Base-by-base conservation (phyloP, 2,797 vertebrate species). In the Sebastes aleutianus region DNA sequence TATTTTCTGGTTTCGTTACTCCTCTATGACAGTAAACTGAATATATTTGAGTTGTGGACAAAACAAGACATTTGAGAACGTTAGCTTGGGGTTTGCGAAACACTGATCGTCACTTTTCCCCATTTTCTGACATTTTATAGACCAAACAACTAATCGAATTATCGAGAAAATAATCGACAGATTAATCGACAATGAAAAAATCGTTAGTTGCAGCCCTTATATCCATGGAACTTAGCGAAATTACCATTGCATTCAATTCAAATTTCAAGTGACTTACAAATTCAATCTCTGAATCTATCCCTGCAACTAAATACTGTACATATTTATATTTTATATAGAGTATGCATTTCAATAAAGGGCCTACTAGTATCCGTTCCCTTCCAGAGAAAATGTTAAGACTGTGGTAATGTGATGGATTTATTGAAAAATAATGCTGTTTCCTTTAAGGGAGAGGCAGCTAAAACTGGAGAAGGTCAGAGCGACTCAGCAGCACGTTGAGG, bases 391-490 rank as follows among this genome's bases (percentile, higher is more conserved):
- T 12, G 5, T 53, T 10, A 24, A 22, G 68, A 9, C 31, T 34
- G 13, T 57, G 14, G 9, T 32, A 3, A 24, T 20, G 8, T 16
- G 50, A 63, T 53, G 13, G 12, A n/a, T 74, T 72, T 53, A 16
- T 18, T 70, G 1, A 47, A 61, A 36, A 24, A 22, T 59, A 22
- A 47, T 54, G 1, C 4, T 66, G 18, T 77, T 76, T 67, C 63
- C 83, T 78, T 87, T 16, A 77, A 99, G 98, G 92, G 96, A 96
- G 90, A 96, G 89, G 82, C 96, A 98, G 85, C 87, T 95, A 57
- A 98, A 95, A 70, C 83, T 99, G 87, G 96, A 98, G 85, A 99
- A 97, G 94, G 94, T 95, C 79, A 92, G 79, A 83, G 95, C 96
- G 85, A 97, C 93, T 72, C 96, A 96, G 88, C 90, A 89, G 50